Base-by-base conservation (phyloP, 2,113 vertebrate genomes). In the Malurus elegans region DNA sequence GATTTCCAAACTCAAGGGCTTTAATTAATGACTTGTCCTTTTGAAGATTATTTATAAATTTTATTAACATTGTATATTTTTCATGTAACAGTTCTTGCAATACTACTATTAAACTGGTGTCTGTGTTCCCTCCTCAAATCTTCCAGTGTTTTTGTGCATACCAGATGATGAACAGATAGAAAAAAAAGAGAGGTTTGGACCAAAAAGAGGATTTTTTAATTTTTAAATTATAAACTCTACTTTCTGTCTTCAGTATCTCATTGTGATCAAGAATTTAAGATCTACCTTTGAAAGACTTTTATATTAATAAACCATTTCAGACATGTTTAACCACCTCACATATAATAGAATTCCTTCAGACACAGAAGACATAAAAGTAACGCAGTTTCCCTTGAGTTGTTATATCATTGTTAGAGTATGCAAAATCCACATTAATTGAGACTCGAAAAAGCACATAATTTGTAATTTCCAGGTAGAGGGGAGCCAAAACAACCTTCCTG, bases 251-350 rank as follows among this genome's bases (percentile, higher is more conserved):
- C 69, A 74, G 17, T 61, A 57, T 75, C 91, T 95, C 40, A 81
- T 78, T 80, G 69, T 78, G 51, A 92, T 95, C 65, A 94, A 82
- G 83, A 91, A 89, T 96, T 90, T 50, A 91, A 95, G 79, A 92
- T 82, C 66, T 93, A 64, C 44, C 75, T 96, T 95, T 95, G 92
- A 96, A 96, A 95, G 73, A 58, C 45, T 72, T 67, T 82, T 74
- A 26, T 72, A 92, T 76, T 94, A 96, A 95, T 95, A 95, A 75
- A 91, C 74, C 86, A 76, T 89, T 95, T 89, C 61, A 91, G 91
- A 80, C 58, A 60, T 62, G 60, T 79, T 88, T 86, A 96, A 93
- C 72, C 32, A 82, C 60, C 75, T 94, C n/a, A 78, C 47, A 71
- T 58, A 78, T 79, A 86, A 90, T 53, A 92, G 79, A 82, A 92